Evolutionary conservation across 1,140 invertebrate genomes (phyloP).

Genomic region (Drosophila sturtevanti): DNA sequence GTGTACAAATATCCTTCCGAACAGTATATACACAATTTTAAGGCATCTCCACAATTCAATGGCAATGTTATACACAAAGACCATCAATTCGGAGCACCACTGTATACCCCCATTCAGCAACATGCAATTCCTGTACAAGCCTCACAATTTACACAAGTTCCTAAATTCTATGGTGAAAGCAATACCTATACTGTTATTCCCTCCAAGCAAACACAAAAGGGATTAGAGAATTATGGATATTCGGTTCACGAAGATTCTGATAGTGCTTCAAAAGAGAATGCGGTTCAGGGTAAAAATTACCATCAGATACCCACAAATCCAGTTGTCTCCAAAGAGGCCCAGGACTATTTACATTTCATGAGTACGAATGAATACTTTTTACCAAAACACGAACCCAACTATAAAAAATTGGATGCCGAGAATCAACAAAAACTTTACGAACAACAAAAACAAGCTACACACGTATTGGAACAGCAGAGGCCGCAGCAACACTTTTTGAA

Average conservation of each 20-base stretch:
- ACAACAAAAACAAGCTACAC: constrained; percentile 21
- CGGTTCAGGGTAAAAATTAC: constrained; percentile 21
- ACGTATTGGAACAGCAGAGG: constrained; percentile 28
- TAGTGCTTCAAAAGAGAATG: constrained; percentile 21
- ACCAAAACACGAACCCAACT: constrained; percentile 71
- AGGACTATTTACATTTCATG: constrained; percentile 76
- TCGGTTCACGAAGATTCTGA: constrained; percentile 74
- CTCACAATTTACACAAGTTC: constrained; percentile 42
- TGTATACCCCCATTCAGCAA: constrained; percentile 48
- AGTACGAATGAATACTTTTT: constrained; percentile 77
- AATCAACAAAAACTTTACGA: constrained; percentile 30
- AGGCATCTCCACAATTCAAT: constrained; percentile 65
- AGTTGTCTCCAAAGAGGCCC: constrained; percentile 61
- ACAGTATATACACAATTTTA: constrained; percentile 70
- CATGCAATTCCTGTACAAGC: constrained; percentile 65
- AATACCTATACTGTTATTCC: constrained; percentile 30
- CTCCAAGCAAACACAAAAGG: constrained; percentile 29
- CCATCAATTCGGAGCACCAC: constrained; percentile 30
- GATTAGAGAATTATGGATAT: constrained; percentile 35
- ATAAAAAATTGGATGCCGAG: constrained; percentile 63
- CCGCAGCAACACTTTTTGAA: constrained; percentile 16
- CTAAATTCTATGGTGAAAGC: constrained; percentile 23
- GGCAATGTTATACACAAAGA: constrained; percentile 55
- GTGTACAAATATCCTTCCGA: constrained; percentile 45
- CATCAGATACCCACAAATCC: constrained; percentile 24